Percentiles rank a stretch among this genome's conserved stretches.
Conservation (phyloP, 2,113 vertebrate genomes). For the Lasiurus borealis region DNA sequence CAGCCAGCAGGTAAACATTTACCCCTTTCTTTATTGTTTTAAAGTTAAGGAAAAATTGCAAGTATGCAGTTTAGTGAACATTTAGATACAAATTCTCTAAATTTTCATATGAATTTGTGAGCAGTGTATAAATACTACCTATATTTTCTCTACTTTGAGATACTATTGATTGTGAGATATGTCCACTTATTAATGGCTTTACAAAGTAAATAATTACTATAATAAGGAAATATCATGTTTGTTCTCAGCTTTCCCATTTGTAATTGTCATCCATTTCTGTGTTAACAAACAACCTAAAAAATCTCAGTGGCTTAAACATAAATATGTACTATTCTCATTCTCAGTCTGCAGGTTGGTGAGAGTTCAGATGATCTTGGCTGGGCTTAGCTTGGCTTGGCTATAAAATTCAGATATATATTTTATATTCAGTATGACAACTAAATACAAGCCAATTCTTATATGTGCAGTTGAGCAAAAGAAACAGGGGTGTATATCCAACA, state of each 20-base stretch:
- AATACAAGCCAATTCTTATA: neutral
- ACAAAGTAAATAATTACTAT: neutral
- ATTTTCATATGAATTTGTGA: neutral
- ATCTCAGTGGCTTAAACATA: neutral
- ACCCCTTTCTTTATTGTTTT: neutral
- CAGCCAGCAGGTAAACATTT: slow-evolving; percentile 76
- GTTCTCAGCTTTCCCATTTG: neutral
- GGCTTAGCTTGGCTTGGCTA: neutral
- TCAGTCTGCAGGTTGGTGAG: neutral
- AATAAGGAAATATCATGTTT: neutral
- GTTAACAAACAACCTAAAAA: neutral
- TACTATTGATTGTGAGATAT: neutral
- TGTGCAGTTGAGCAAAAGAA: neutral
- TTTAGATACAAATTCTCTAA: neutral
- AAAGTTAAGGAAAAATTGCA: neutral
- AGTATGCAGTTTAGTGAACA: neutral
- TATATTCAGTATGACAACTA: neutral
- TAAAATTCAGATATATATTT: neutral
- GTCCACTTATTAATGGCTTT: neutral
- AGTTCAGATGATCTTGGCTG: neutral
- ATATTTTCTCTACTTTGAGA: neutral
- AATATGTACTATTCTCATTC: neutral
- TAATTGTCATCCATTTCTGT: neutral
- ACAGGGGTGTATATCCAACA: neutral
- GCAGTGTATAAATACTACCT: neutral